Evolutionary conservation across 1,140 invertebrate species (phyloP), one percentile per base, ranked within the genome.

Genomic region (Micrasema longulum): DNA sequence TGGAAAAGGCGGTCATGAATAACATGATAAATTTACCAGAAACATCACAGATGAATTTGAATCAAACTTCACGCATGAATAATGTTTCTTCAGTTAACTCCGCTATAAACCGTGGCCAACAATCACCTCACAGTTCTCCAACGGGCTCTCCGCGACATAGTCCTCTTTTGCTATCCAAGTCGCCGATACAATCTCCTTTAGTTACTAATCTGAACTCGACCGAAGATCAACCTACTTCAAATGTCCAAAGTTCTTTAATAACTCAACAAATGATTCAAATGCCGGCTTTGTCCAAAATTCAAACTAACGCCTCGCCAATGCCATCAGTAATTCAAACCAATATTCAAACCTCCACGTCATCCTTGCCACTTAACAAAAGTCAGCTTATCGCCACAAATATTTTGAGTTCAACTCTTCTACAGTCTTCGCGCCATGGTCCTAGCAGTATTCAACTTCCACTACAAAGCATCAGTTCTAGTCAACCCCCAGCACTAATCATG

Each of bases 401-500:
- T 69, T 78, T 85, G 52, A 82, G 83, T 5, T 80, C 83, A 55
- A 85, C 84, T 16, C 77, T 85, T 63, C 73, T 85, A 26, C 84
- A 85, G 72, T 80, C 83, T 23, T 78, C 78, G 3, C 79, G 83
- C 67, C 82, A 84, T 76, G 80, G 82, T 26, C 80, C 77, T 73
- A 77, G 79, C 5, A 83, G 78, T 62, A 78, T 87, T 63, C 80
- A 85, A 31, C 84, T 87, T 73, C 86, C 83, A 35, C 80, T 83
- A 55, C 85, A 87, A 73, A 83, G 83, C 63, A 82, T 84, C 12
- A 84, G 82, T 69, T 79, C 82, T 41, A 85, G 82, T 77, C 84
- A 86, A 76, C 84, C 84, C 5, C 83, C 84, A 10, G 83, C 83
- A n/a, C 74, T 86, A 45, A 82, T 86, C 11, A 86, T 86, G 84